Evolutionary conservation across 2,888 invertebrate genomes (phyloP), one percentile per base, ranked within the genome.

Genomic region (Drosophila lacicola): DNA sequence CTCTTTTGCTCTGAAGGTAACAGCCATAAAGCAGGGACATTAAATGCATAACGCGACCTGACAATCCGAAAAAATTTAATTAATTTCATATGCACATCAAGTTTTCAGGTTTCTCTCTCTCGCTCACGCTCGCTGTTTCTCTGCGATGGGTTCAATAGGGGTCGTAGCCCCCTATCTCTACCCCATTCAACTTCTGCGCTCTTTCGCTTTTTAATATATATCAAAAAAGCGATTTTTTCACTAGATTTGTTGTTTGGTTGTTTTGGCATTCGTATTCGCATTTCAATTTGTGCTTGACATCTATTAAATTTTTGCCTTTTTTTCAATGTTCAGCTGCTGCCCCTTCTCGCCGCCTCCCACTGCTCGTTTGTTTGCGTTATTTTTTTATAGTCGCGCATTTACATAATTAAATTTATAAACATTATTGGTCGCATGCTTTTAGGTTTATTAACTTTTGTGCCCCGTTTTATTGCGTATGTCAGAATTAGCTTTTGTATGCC

Each of bases 361-460:
- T 19, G 9, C n/a, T 19, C 10, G n/a, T 19, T 53, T 45, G 33
- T 25, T 56, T 47, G 39, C 45, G 41, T 36, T 44, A 36, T 50
- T 78, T 87, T 29, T 87, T 82, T 78, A 84, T 71, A 44, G 60
- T 71, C 82, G 37, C 82, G 66, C 83, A 83, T 83, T 83, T 83
- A 88, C 83, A 89, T 83, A 83, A 83, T 89, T 83, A 83, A 85
- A 83, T 83, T 89, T 83, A 85, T 89, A 83, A 85, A 85, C 76
- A 84, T 88, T 88, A 83, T 83, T 83, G 82, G 73, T 75, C 63
- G 72, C 86, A 85, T 85, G 83, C 83, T 83, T 83, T 83, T 83
- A 83, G 82, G 86, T 76, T 89, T 83, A 83, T 83, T 83, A 83
- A 83, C 82, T 89, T 73, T 54, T 54, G 62, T 66, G 64, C 67